Evolutionary conservation across 2,797 vertebrate species (phyloP), one percentile per base, ranked within the genome.

Genomic region (Cuculus canorus): DNA sequence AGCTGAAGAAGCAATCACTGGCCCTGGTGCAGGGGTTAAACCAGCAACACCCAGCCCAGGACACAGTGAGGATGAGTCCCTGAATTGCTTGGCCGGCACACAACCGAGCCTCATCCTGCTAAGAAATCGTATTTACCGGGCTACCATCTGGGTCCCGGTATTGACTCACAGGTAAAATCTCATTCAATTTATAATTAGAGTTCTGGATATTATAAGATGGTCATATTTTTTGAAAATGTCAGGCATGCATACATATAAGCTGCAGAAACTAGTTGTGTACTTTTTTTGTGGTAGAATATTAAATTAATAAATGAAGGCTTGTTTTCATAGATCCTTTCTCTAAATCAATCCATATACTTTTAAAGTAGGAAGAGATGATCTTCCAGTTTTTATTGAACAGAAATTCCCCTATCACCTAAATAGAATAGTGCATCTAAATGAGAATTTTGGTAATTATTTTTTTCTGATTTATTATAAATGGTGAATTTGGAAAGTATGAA

Each of bases 61-160:
- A 45, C 18, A 45, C 18, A 45, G 47, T 24, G 47, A 48, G 23
- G 19, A 18, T 68, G 45, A 76, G 27, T 1, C 14, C 14, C 11
- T 69, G 22, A 9, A 30, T 27, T 47, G 18, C 43, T 1, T 3
- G 24, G 6, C 3, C 21, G 72, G 10, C 0, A 1, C 52, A 60
- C 10, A 39, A 33, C 25, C 2, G 4, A 2, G 9, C 3, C 11
- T 32, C 2, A 1, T 4, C 1, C 5, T 35, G 18, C 25, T 15
- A 14, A 66, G 28, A 59, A 43, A 54, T 71, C 21, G 6, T 48
- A n/a, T 57, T 86, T 73, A 60, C 32, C 30, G 25, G 18, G 25
- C 13, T 57, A 24, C 14, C 43, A 4, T 0, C 9, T n/a, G 2
- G 48, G 33, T 63, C 15, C 30, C 66, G 25, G 28, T 17, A 68